Evolutionary conservation across 2,113 vertebrate genomes (phyloP).

Genomic region (Ariopsis seemanni): DNA sequence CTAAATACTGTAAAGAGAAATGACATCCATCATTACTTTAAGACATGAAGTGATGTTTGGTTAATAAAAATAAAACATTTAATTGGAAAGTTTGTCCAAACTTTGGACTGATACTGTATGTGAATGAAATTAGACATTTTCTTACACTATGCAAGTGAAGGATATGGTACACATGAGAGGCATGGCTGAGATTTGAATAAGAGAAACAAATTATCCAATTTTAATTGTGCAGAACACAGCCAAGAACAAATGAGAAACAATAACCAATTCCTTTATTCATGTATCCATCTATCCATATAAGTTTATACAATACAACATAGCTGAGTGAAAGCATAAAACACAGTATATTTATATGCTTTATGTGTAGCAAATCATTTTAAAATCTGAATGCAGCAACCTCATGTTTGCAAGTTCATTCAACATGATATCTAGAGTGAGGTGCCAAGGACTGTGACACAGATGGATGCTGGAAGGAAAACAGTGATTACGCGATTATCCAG

Average conservation of each 20-base stretch:
- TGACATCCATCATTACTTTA: too few species aligned
- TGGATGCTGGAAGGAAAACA: background rate
- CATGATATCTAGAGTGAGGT: background rate
- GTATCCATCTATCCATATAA: background rate
- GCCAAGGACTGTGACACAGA: background rate
- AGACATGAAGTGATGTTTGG: too few species aligned
- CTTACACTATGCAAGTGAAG: background rate
- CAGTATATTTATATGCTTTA: background rate
- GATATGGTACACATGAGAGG: background rate
- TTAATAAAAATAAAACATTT: too few species aligned
- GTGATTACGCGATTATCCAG: slow-evolving; percentile 9
- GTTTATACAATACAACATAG: background rate
- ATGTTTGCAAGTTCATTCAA: background rate
- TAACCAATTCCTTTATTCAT: slow-evolving; percentile 18
- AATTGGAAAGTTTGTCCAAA: too few species aligned
- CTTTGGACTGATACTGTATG: too few species aligned
- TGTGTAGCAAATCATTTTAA: background rate
- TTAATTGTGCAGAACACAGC: slow-evolving; percentile 26
- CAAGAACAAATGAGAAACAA: slow-evolving; percentile 12
- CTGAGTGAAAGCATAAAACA: too few species aligned
- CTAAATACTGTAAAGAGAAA: too few species aligned
- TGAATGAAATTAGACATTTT: background rate
- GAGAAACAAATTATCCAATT: slow-evolving; percentile 29
- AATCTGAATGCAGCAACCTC: background rate
- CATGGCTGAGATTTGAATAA: background rate